Evolutionary conservation across 2,113 vertebrate species (phyloP).

Genomic region (Chamaea fasciata): DNA sequence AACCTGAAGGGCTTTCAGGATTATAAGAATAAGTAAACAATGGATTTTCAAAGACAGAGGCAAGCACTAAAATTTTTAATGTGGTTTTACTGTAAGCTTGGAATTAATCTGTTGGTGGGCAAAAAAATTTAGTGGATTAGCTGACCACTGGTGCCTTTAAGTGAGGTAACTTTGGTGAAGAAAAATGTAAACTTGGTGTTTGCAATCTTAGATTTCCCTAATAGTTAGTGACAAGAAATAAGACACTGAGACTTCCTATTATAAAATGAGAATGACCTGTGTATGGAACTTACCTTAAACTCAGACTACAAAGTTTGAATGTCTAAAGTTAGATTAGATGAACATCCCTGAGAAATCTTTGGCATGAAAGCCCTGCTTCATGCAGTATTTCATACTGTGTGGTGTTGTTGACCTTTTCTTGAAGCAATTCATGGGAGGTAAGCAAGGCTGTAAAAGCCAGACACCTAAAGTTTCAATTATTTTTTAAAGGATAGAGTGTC

Average conservation of each 20-base stretch:
- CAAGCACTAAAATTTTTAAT: neutral
- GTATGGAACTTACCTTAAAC: neutral
- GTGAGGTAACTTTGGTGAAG: neutral
- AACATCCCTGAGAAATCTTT: neutral
- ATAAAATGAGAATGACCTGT: neutral
- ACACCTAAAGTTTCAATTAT: neutral
- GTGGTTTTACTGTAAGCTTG: neutral
- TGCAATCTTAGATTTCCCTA: neutral
- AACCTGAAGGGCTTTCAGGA: neutral
- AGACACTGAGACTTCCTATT: neutral
- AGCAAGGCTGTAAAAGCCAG: neutral
- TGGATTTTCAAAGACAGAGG: neutral
- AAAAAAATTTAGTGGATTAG: neutral
- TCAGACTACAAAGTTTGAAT: neutral
- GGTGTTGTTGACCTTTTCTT: neutral
- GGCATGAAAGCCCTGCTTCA: neutral
- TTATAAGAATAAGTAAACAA: neutral
- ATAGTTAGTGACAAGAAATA: neutral
- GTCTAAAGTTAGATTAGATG: neutral
- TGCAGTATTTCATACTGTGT: accelerated
- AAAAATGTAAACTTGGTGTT: neutral
- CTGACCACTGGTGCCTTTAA: neutral
- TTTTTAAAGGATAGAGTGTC: neutral
- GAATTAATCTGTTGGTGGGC: neutral
- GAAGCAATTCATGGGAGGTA: neutral